Conservation (phyloP, 2,113 vertebrate species). For the western clawed frog (Xenopus tropicalis) region UCB_Xtro_10.0 CM004443.2:189060001-189060500, state of each 20-base stretch:
- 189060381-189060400: constrained; percentile 75
- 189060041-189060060: constrained; percentile 55
- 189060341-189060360: constrained; percentile 26
- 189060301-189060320: constrained; percentile 52
- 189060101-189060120: constrained; percentile 62
- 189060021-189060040: constrained; percentile 60
- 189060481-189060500: constrained; percentile 64
- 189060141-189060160: constrained; percentile 74
- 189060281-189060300: constrained; percentile 20
- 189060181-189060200: constrained; percentile 71
- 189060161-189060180: constrained; percentile 62
- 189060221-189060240: constrained; percentile 68
- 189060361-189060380: constrained; percentile 65
- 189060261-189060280: constrained; percentile 59
- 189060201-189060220: constrained; percentile 71
- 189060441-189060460: constrained; percentile 81
- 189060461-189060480: constrained; percentile 73
- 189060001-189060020: constrained; percentile 55
- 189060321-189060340: constrained; percentile 8
- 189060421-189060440: constrained; percentile 75
- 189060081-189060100: constrained; percentile 67
- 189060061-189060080: constrained; percentile 70
- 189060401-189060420: constrained; percentile 68
- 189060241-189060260: constrained; percentile 68
- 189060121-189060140: constrained; percentile 79